Percentiles rank a stretch among this genome's conserved stretches.
Evolutionary conservation across 2,797 vertebrate species (phyloP).

Genomic region (Acanthurus lineatus): DNA sequence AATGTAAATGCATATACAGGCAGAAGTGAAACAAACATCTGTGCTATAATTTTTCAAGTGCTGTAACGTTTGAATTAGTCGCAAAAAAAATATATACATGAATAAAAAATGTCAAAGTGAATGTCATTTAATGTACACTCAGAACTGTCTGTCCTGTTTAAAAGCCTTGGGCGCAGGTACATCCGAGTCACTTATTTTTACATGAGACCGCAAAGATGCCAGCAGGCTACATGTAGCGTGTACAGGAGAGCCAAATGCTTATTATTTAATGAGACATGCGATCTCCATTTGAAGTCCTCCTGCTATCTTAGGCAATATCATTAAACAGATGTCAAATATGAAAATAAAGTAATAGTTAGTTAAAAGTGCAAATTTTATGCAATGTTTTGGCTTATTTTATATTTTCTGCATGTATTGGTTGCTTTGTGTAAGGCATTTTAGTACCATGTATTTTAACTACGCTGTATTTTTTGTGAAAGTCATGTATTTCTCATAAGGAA

Average conservation of each 20-base stretch:
- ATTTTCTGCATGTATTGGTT: not conserved
- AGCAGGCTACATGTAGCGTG: conserved; percentile 29
- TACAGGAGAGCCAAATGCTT: conserved; percentile 29
- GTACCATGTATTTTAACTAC: not conserved
- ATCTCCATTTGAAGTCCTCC: conserved; percentile 36
- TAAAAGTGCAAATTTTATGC: too few species aligned
- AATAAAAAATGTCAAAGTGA: conserved; percentile 22
- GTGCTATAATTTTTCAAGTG: not conserved
- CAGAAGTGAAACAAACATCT: not conserved
- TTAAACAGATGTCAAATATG: not conserved
- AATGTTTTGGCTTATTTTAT: not conserved
- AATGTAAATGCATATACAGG: not conserved
- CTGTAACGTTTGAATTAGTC: not conserved
- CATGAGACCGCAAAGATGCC: conserved; percentile 31
- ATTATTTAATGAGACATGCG: conserved; percentile 61
- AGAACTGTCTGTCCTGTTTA: conserved; percentile 26
- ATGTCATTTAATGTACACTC: conserved; percentile 23
- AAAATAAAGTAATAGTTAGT: too few species aligned
- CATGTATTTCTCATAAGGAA: not conserved
- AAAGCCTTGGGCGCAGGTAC: conserved; percentile 33
- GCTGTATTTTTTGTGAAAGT: not conserved
- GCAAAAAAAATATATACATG: conserved; percentile 12
- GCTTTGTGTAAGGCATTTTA: not conserved
- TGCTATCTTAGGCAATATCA: conserved; percentile 10
- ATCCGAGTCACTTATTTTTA: conserved; percentile 51